Conservation (phyloP, 2,888 invertebrate genomes). For the Drosophila planitibia region DNA sequence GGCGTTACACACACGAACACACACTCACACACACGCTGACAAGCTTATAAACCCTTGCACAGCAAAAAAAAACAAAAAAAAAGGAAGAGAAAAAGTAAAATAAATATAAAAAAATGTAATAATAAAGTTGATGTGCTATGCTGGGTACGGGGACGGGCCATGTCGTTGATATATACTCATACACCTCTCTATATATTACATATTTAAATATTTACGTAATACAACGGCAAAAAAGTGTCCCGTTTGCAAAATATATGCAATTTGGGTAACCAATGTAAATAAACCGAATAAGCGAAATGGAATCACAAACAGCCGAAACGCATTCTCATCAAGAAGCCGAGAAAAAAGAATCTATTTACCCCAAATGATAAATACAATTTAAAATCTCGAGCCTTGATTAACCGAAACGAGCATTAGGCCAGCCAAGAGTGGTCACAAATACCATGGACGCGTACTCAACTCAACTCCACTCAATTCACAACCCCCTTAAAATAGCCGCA, state of each 20-base stretch:
- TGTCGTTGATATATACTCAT: conserved; percentile 55
- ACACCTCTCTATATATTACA: conserved; percentile 59
- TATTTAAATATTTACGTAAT: conserved; percentile 67
- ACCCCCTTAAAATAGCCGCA: neutral
- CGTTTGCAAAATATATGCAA: conserved; percentile 69
- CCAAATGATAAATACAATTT: conserved; percentile 77
- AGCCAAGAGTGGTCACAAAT: conserved; percentile 36
- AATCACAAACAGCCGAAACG: conserved; percentile 52
- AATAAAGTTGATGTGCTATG: conserved; percentile 77
- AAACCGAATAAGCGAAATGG: conserved; percentile 70
- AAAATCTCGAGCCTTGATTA: conserved; percentile 77
- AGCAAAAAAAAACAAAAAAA: conserved; percentile 19
- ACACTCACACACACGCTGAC: conserved; percentile 39
- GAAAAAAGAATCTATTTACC: conserved; percentile 28
- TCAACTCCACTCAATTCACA: neutral
- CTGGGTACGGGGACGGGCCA: conserved; percentile 40
- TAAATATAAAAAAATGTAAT: conserved; percentile 67
- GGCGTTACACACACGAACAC: conserved; percentile 71
- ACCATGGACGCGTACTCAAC: conserved; percentile 11
- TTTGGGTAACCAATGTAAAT: conserved; percentile 55
- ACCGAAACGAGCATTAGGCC: conserved; percentile 71
- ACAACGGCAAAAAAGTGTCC: conserved; percentile 64
- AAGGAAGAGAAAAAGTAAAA: neutral
- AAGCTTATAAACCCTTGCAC: conserved; percentile 53
- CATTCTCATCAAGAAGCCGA: conserved; percentile 36